These are phyloP conservation scores for Uloborus diversus DNA, from an alignment of 1,140 invertebrate species.

Conservation along the genomic window DNA sequence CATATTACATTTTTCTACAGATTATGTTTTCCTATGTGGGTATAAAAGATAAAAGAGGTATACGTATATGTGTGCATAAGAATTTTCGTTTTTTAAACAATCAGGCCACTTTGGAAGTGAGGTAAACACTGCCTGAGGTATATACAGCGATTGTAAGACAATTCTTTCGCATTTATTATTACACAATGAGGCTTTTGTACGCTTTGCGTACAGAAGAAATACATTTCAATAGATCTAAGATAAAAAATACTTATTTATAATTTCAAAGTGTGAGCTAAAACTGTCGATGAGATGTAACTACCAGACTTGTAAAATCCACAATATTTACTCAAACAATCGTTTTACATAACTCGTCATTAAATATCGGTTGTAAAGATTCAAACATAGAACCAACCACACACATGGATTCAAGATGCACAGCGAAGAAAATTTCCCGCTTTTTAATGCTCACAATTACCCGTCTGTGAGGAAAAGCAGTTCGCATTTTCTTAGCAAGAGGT, in stretches of 20 bases:
- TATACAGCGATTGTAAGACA: conserved; percentile 38
- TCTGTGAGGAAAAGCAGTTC: conserved; percentile 24
- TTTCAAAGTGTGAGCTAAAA: conserved; percentile 32
- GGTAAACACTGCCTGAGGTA: conserved; percentile 48
- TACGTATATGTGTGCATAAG: conserved; percentile 43
- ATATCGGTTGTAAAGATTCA: too few relatives aligned
- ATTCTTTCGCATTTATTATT: neutral
- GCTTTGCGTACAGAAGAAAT: conserved; percentile 30
- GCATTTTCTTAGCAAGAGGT: conserved; percentile 28
- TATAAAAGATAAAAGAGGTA: conserved; percentile 41
- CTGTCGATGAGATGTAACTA: conserved; percentile 18
- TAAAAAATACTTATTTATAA: conserved; percentile 43
- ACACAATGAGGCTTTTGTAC: conserved; percentile 33
- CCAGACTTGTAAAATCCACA: conserved; percentile 2
- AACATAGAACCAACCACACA: too few relatives aligned
- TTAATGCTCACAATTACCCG: conserved; percentile 33
- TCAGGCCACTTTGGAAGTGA: conserved; percentile 53
- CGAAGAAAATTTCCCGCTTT: neutral
- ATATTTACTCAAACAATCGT: too few relatives aligned
- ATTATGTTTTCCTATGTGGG: neutral
- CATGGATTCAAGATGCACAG: neutral
- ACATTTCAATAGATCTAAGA: conserved; percentile 19
- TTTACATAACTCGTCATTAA: too few relatives aligned
- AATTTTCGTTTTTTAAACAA: conserved; percentile 30
- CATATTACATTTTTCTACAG: neutral